Conservation (phyloP, 1,140 invertebrate genomes). For the Drosophila bifasciata region DNA sequence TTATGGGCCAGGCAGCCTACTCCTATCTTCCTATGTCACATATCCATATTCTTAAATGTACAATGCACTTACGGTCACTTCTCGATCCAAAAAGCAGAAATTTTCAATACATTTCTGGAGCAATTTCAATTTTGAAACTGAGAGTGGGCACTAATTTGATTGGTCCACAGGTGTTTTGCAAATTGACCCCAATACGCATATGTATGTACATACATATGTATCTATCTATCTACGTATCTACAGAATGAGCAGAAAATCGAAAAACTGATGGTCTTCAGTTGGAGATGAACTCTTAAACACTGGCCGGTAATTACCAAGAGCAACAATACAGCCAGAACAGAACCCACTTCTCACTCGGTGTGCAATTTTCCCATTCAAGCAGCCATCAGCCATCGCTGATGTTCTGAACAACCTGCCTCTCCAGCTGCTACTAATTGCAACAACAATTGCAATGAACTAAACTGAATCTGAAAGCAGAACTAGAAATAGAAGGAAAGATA, state of each 20-base stretch:
- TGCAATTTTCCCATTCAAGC: constrained; percentile 68
- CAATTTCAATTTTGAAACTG: constrained; percentile 9
- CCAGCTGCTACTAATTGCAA: constrained; percentile 73
- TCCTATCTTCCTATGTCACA: too few species aligned
- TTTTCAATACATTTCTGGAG: constrained; percentile 1
- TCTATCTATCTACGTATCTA: too few species aligned
- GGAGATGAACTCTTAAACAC: constrained; percentile 53
- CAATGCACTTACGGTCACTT: background rate
- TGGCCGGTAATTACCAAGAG: constrained; percentile 66
- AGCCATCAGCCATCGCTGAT: constrained; percentile 66
- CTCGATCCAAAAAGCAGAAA: background rate
- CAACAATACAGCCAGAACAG: constrained; percentile 32
- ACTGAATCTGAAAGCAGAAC: constrained; percentile 68
- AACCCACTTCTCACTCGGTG: constrained; percentile 13
- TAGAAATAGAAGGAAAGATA: constrained; percentile 21
- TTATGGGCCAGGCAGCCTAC: too few species aligned
- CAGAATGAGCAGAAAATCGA: constrained; percentile 19
- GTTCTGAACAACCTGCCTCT: constrained; percentile 25
- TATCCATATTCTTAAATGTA: background rate
- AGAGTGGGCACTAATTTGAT: constrained; percentile 38
- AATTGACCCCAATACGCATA: constrained; percentile 35
- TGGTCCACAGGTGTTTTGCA: constrained; percentile 54
- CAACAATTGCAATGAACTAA: constrained; percentile 77
- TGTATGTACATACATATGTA: too few species aligned
- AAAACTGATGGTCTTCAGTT: constrained; percentile 57